Conservation (phyloP, 1,140 invertebrate species). For the Phortica variegata region DNA sequence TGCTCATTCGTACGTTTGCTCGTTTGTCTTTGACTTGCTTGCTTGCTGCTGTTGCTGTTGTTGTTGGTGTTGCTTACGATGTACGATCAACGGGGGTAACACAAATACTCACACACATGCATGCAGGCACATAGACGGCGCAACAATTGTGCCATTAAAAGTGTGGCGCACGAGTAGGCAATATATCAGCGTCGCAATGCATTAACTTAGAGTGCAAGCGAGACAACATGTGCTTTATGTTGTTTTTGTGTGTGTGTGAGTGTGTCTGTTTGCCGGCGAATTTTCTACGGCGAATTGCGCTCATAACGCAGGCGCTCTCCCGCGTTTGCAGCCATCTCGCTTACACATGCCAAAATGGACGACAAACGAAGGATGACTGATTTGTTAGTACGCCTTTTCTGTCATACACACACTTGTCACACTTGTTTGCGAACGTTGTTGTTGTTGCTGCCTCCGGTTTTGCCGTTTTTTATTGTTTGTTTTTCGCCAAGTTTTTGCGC, state of each 20-base stretch:
- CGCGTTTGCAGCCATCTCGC: slow-evolving; percentile 2
- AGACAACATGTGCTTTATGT: too few relatives aligned
- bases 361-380: slow-evolving; percentile 47
- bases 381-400: slow-evolving; percentile 57
- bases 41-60: background rate
- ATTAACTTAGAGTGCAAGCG: too few relatives aligned
- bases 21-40: too few relatives aligned
- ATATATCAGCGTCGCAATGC: too few relatives aligned
- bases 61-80: slow-evolving; percentile 2
- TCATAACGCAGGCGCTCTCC: slow-evolving; percentile 40
- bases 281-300: slow-evolving; percentile 26
- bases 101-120: slow-evolving; percentile 8
- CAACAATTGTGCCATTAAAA: slow-evolving; percentile 57
- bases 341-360: slow-evolving; percentile 24
- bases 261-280: slow-evolving; percentile 9
- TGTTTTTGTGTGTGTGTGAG: slow-evolving; percentile 9
- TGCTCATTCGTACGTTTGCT: too few relatives aligned
- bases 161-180: background rate
- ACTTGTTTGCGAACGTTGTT: slow-evolving; percentile 18
- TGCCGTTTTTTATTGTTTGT: too few relatives aligned
- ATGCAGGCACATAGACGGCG: slow-evolving; percentile 18
- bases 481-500: slow-evolving; percentile 45
- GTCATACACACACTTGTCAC: slow-evolving; percentile 53
- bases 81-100: slow-evolving; percentile 15
- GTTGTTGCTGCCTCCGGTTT: slow-evolving; percentile 3